Base-by-base conservation (phyloP, 2,888 invertebrate genomes). In the Xanthia togata region DNA sequence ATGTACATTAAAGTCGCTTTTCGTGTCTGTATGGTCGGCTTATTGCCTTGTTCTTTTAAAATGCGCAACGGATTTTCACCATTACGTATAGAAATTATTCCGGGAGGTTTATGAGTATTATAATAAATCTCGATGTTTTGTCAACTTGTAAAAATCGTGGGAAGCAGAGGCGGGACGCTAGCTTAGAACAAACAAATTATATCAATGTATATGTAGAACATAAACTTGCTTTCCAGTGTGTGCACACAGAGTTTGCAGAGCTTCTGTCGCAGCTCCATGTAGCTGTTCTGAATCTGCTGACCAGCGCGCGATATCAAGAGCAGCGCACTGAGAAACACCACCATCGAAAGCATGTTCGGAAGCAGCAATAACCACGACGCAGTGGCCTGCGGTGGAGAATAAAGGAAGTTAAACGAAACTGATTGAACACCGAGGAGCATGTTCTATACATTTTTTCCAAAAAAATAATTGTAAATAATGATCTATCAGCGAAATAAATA, bases 201-300 rank as follows among this genome's bases (percentile, higher is more conserved):
- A 38, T 6, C 17, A 17, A 69, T 53, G 0, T 35, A 65, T 20
- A n/a, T 0, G 31, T 31, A 31, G 31, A 47, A 68, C 12, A 41
- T n/a, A 41, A 41, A 72, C 41, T 71, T 72, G 4, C 72, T 41
- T 71, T 72, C 76, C 35, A 89, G 38, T 2, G 86, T 84, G 72
- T 88, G 73, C 1, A 91, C 63, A 5, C 90, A 86, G 4, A 92
- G 87, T 50, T 85, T 86, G 11, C 88, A 87, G 20, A 93, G 82
- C 53, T 85, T 89, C 35, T 86, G 84, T 38, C 81, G 86, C 12
- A 93, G 72, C 5, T 64, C 67, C 0, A 77, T 71, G 0, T 87
- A 88, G 50, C 81, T 91, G 70, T 90, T 90, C 31, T 89, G 89
- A 31, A 89, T 86, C 4, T 75, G 70, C 74, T 93, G 92, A 0